Evolutionary conservation across 2,888 invertebrate genomes (phyloP), one percentile per base, ranked within the genome.

Genomic region (Xestia ashworthii): DNA sequence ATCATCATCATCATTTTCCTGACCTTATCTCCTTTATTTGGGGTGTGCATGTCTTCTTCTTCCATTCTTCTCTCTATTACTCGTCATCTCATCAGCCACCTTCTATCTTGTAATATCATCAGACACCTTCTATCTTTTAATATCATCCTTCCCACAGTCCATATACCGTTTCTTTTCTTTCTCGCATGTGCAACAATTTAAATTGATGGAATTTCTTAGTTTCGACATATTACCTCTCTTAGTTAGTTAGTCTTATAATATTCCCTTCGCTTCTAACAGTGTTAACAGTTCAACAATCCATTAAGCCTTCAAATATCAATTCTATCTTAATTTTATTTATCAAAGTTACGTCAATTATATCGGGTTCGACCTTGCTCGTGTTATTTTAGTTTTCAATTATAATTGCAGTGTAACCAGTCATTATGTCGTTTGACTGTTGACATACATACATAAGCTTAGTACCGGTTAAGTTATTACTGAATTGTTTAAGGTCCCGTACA

Each of bases 321-420:
- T 81, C 38, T 53, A 41, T 12, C 22, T 16, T 73, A 70, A 70
- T 53, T 44, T 46, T 41, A 50, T 62, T 38, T 76, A 78, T 66
- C 25, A 68, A 66, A 84, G 66, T 58, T 74, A 81, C 71, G 58
- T 78, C 81, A 81, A 81, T 78, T 73, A 81, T 55, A 32, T 46
- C 53, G 1, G 6, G 19, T 32, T 16, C 48, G 72, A 80, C 86
- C 88, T 89, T 86, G 86, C 74, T 73, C 48, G 74, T 76, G 81
- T 90, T 82, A 79, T 75, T 71, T 79, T 62, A 76, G 72, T 78
- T 78, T 72, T 78, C 70, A 80, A 87, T 85, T 85, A 74, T 55
- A 80, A 65, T 72, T 70, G 19, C 44, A 32, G 44, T 78, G 16
- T 64, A 76, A 48, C 50, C 70, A 62, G 69, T 74, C 58, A 81